Conservation (phyloP, 2,888 invertebrate species). For the Pegoplata infirma region DNA sequence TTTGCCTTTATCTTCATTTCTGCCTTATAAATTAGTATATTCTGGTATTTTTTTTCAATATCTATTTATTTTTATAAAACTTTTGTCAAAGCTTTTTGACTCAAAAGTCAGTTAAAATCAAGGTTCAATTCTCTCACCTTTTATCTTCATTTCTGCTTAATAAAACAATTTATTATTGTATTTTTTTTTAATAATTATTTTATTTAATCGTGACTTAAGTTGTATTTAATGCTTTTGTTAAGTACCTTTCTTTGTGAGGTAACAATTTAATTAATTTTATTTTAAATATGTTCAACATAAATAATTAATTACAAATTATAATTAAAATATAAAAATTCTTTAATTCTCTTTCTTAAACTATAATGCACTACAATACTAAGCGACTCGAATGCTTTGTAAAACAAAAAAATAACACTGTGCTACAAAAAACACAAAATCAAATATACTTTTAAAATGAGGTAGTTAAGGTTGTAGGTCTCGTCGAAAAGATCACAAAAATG, state of each 20-base stretch:
- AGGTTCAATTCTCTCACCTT: not conserved
- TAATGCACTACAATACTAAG: constrained; percentile 62
- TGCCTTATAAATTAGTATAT: too few relatives aligned
- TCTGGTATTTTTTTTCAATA: too few relatives aligned
- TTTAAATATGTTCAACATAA: constrained; percentile 56
- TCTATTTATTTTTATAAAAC: too few relatives aligned
- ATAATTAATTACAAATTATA: constrained; percentile 47
- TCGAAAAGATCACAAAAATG: too few relatives aligned
- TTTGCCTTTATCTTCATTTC: too few relatives aligned
- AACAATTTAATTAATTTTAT: constrained; percentile 42
- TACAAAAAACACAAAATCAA: too few relatives aligned
- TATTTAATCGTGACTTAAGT: constrained; percentile 55
- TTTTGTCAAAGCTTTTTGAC: too few relatives aligned
- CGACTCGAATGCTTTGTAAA: constrained; percentile 66
- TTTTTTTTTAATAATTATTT: constrained; percentile 28
- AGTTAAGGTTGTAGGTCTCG: too few relatives aligned
- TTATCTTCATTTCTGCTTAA: not conserved
- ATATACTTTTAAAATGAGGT: too few relatives aligned
- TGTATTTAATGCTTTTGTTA: constrained; percentile 18
- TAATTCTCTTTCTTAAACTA: constrained; percentile 2
- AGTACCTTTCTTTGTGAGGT: constrained; percentile 48
- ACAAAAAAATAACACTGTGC: constrained; percentile 40
- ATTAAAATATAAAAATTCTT: constrained; percentile 32
- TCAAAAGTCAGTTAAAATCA: too few relatives aligned
- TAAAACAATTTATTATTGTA: not conserved